These are phyloP conservation scores for Drosophila kambysellisi DNA, from an alignment of 2,888 invertebrate species.

Conservation along the genomic window DNA sequence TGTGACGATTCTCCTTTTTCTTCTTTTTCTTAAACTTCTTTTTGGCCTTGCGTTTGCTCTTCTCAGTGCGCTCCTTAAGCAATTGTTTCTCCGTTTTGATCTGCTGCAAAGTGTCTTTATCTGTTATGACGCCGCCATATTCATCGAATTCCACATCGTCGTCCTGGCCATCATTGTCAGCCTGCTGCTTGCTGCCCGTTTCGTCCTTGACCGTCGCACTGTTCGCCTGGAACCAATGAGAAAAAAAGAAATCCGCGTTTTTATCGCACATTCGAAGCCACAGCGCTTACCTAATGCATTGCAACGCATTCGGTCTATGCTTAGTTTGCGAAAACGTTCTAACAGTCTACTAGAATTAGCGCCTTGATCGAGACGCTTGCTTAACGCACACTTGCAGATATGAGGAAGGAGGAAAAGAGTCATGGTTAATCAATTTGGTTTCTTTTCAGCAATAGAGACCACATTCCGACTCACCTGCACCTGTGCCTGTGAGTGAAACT, in stretches of 20 bases:
- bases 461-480: conserved; percentile 78
- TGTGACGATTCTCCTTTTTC: conserved; percentile 57
- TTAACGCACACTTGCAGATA: conserved; percentile 62
- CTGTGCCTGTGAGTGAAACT: conserved; percentile 92
- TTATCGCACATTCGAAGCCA: conserved; percentile 83
- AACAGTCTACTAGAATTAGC: conserved; percentile 83
- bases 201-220: conserved; percentile 40
- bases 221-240: conserved; percentile 80
- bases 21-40: conserved; percentile 52
- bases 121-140: conserved; percentile 78
- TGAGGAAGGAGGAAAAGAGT: conserved; percentile 54
- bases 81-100: conserved; percentile 68
- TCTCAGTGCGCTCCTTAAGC: conserved; percentile 43
- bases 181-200: conserved; percentile 6
- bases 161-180: conserved; percentile 42
- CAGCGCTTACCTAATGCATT: conserved; percentile 86
- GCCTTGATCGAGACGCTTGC: conserved; percentile 68
- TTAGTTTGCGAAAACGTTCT: conserved; percentile 84
- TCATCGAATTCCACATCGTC: conserved; percentile 80
- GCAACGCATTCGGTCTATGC: conserved; percentile 86
- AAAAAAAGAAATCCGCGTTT: conserved; percentile 85
- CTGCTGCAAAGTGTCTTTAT: conserved; percentile 57
- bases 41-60: conserved; percentile 56
- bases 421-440: conserved; percentile 43
- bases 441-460: not conserved